These are phyloP conservation scores for Drosophila saltans DNA, from an alignment of 1,140 invertebrate genomes.

Conservation along the genomic window DNA sequence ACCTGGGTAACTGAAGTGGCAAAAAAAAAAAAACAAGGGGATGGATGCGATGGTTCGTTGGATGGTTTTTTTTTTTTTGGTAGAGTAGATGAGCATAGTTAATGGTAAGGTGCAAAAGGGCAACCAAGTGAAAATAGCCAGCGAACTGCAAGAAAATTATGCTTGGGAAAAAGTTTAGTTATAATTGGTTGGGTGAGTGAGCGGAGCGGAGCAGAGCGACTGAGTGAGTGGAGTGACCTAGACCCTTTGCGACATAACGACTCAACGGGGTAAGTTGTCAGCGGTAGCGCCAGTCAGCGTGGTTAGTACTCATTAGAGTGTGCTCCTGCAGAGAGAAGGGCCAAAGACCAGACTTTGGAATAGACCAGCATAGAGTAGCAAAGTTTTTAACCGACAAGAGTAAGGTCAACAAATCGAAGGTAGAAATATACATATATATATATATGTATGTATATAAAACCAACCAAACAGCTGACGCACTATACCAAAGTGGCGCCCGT, in stretches of 20 bases:
- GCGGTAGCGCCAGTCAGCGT: background rate
- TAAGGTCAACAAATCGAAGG: conserved; percentile 59
- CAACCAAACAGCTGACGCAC: conserved; percentile 20
- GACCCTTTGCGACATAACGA: background rate
- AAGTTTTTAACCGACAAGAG: conserved; percentile 33
- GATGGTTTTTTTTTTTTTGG: conserved; percentile 2
- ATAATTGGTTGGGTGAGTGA: conserved; percentile 49
- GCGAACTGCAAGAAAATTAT: conserved; percentile 56
- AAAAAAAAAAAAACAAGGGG: conserved; percentile 14
- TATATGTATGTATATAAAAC: background rate
- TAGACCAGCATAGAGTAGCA: too few relatives aligned
- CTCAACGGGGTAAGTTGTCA: conserved; percentile 8
- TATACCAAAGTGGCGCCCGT: conserved; percentile 9
- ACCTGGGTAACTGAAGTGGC: conserved; percentile 25
- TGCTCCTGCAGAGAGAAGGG: background rate
- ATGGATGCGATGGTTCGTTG: conserved; percentile 1
- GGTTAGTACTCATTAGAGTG: conserved; percentile 6
- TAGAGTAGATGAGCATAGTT: conserved; percentile 21
- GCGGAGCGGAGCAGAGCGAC: background rate
- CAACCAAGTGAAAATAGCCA: conserved; percentile 59
- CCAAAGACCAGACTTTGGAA: background rate
- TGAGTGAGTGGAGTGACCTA: conserved; percentile 3
- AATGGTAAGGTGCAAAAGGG: conserved; percentile 30
- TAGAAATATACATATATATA: conserved; percentile 18
- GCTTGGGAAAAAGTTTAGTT: conserved; percentile 56